Base-by-base conservation (phyloP, 2,888 invertebrate genomes). In the Mimumesa dahlbomi region DNA sequence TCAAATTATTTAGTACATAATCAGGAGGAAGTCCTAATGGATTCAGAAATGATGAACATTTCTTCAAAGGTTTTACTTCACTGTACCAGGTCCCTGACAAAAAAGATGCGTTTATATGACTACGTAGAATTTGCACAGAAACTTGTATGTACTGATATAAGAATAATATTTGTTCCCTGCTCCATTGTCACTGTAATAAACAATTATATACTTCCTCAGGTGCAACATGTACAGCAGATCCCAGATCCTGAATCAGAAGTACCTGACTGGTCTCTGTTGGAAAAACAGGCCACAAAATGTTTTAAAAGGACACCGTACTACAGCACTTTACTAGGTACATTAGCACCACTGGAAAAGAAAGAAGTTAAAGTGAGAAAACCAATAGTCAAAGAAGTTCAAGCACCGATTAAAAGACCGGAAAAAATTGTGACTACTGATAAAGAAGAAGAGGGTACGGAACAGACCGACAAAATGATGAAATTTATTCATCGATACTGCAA, bases 401-500 rank as follows among this genome's bases (percentile, higher is more conserved):
- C 25, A 7, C 25, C 25, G 25, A 25, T 25, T 7, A 7, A 3
- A 25, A 91, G 91, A 13, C 92, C 92, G 0, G 91, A 92, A 74
- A 91, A 90, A 50, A 89, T 93, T 0, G 89, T 90, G 9, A 89
- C 82, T 85, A 56, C 91, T 7, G 90, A 91, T 0, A 91, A 25
- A 25, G 25, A 90, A 0, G 92, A 93, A 48, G 91, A 92, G 54
- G 91, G 91, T 38, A 90, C 92, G 0, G 90, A 92, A 52, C 90
- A 92, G 75, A 92, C 92, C 77, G 92, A 93, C 1, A 88, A 90
- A 14, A 91, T 93, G 29, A 3, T 5, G 4, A 7, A 25, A 5
- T 25, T 25, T 3, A 52, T 52, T 38, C n/a, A 3, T 25, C 25
- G 90, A 36, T 87, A 89, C 50, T 92, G 89, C 83, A 89, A 89